Conservation (phyloP, 2,888 invertebrate species). For the Abrostola tripartita region DNA sequence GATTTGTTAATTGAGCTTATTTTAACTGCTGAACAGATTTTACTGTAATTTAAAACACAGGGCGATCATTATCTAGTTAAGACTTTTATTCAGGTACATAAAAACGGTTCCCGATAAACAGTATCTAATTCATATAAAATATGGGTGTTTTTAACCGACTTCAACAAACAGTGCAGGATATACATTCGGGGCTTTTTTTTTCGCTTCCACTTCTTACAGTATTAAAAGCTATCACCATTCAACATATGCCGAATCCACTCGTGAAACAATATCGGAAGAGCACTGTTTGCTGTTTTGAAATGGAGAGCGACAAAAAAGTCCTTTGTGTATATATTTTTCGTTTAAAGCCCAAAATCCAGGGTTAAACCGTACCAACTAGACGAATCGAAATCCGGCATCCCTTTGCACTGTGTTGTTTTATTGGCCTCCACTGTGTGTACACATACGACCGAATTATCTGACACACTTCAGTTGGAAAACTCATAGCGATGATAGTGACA, state of each 20-base stretch:
- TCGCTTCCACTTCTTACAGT: not conserved
- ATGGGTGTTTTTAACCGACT: no score
- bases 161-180: no score
- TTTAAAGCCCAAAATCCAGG: constrained; percentile 57
- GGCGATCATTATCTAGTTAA: no score
- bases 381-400: constrained; percentile 58
- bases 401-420: constrained; percentile 69
- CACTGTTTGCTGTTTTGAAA: constrained; percentile 45
- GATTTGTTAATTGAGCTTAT: no score
- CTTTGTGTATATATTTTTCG: constrained; percentile 40
- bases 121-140: no score
- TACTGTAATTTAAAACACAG: no score
- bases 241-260: constrained; percentile 31
- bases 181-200: not conserved
- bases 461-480: constrained; percentile 40
- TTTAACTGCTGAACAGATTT: no score
- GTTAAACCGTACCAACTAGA: constrained; percentile 60
- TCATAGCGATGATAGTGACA: constrained; percentile 36
- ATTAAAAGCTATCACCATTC: constrained; percentile 20
- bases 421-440: constrained; percentile 65
- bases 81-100: no score
- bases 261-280: constrained; percentile 32
- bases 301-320: constrained; percentile 53
- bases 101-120: no score
- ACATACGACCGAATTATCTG: constrained; percentile 68